Base-by-base conservation (phyloP, 92 coral and sea anemone genomes). In the Porites cylindrica region DNA sequence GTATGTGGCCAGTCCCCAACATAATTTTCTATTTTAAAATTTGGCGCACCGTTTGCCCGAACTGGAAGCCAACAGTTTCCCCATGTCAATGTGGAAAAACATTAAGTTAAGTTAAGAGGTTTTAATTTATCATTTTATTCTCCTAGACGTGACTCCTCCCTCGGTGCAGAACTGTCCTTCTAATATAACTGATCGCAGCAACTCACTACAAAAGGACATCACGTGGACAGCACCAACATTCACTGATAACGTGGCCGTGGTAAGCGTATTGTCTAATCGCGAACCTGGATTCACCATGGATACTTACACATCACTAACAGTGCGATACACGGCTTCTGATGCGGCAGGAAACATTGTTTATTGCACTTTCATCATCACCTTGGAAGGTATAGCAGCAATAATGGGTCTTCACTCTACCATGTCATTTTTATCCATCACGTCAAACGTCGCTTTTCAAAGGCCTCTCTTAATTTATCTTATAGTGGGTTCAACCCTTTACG, bases 161-260 rank as follows among this genome's bases (percentile, higher is more conserved):
- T 18, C 18, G 21, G 88, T 87, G 19, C 65, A 75, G 75, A 82
- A 70, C 82, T 97, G 99, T 64, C 99, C 99, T 17, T 47, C 90
- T 24, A 65, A 78, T 56, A 51, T 88, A 38, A 66, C 75, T 10
- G 71, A 66, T 9, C 79, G 67, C 23, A 80, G 91, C 63, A 61
- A 91, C 90, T 67, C 23, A 51, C 72, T 80, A 26, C 67, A 78
- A 66, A 60, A 81, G 26, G 68, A 61, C 70, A 85, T 95, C 18
- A 64, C 90, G 29, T 97, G 99, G 99, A 84, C 76, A 19, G 91
- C 90, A 84, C 99, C 99, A 19, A 85, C 86, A 7, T 95, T 97
- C 93, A 90, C 96, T 38, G 99, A 97, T 84, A 97, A 97, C 54
- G 99, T 97, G 56, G 96, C 83, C 72, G 93, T 97, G 18, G 85